Evolutionary conservation across 2,797 vertebrate species (phyloP).

Genomic region (Chelidonichthys spinosus): DNA sequence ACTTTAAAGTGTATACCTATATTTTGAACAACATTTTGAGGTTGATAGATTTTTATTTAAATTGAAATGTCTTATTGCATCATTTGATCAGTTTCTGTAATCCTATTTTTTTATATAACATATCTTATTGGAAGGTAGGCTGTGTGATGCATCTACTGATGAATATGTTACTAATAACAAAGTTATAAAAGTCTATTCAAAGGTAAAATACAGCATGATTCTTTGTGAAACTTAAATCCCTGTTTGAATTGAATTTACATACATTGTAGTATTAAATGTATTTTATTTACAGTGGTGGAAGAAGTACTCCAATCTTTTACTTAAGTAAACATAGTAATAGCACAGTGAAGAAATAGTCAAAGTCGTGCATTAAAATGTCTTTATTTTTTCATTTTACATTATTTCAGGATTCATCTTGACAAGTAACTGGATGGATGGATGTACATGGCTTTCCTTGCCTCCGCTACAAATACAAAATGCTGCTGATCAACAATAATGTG

Average conservation of each 20-base stretch:
- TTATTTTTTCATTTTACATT: neutral
- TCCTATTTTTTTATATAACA: too few species aligned
- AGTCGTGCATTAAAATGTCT: neutral
- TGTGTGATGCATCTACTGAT: neutral
- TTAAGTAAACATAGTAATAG: neutral
- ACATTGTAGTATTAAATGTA: too few species aligned
- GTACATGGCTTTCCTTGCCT: neutral
- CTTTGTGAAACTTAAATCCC: too few species aligned
- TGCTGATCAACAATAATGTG: too few species aligned
- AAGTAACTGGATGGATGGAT: neutral
- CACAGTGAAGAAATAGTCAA: neutral
- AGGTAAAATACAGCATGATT: neutral
- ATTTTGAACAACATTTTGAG: neutral
- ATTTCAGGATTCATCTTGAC: neutral
- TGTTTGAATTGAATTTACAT: too few species aligned
- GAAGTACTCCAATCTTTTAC: neutral
- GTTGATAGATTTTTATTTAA: neutral
- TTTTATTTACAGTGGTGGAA: neutral
- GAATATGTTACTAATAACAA: neutral
- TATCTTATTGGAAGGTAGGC: neutral
- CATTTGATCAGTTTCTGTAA: neutral
- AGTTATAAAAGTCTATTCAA: neutral
- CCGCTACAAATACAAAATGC: neutral
- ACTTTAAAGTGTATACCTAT: neutral
- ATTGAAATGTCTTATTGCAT: neutral